Evolutionary conservation across 2,113 vertebrate genomes (phyloP).

Genomic region (Fulica atra): DNA sequence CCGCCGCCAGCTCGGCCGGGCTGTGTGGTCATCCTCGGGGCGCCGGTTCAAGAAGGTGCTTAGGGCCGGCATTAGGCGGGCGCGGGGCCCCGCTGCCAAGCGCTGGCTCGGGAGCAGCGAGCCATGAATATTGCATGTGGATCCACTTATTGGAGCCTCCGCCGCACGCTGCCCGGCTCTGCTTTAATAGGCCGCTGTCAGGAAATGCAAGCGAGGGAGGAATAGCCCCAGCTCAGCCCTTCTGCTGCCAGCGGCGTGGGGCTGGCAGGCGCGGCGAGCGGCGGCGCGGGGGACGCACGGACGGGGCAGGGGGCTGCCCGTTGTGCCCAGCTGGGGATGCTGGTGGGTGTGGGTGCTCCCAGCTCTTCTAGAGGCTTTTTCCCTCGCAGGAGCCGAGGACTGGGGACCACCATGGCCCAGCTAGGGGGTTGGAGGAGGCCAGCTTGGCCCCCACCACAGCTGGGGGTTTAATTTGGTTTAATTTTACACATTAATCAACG

Average conservation of each 20-base stretch:
- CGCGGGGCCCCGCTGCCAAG: neutral
- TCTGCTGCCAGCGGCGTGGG: neutral
- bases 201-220: neutral
- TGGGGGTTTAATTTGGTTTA: slow-evolving; percentile 13
- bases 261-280: fast-evolving
- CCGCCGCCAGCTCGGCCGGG: fast-evolving
- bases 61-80: neutral
- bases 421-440: neutral
- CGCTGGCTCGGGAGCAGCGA: no score
- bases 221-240: neutral
- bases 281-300: neutral
- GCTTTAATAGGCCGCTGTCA: neutral
- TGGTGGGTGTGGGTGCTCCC: fast-evolving
- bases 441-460: neutral
- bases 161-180: neutral
- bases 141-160: slow-evolving; percentile 25
- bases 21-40: neutral
- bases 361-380: neutral
- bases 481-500: slow-evolving; percentile 19
- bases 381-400: neutral
- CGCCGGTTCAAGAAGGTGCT: slow-evolving; percentile 1
- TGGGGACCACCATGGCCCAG: neutral
- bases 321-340: neutral
- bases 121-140: slow-evolving; percentile 52
- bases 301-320: neutral